Percentiles rank a stretch among this genome's conserved stretches.
phyloP scores from a whole-genome alignment of 1,140 invertebrate species.

The Globodera ellingtonae region DNA sequence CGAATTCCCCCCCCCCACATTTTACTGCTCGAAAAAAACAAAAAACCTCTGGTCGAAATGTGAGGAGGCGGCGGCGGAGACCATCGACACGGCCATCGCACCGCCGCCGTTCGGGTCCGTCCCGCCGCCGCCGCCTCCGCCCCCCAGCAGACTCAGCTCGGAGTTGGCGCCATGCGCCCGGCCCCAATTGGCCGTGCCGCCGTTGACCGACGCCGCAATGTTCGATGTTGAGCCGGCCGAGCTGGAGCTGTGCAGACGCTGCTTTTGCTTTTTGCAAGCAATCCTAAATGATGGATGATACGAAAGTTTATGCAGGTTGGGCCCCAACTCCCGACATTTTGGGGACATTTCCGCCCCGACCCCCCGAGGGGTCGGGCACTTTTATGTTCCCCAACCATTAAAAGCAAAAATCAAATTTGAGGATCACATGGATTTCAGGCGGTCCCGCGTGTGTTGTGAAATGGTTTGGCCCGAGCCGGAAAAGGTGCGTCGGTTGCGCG shows the following conservation, averaged over 20 bases:
- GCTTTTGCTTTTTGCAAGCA: constrained; percentile 57
- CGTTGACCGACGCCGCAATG: constrained; percentile 28
- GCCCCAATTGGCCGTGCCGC: constrained; percentile 29
- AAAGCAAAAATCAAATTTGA: too few relatives aligned
- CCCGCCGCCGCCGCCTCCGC: background rate
- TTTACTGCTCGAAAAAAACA: too few relatives aligned
- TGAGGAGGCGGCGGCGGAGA: constrained; percentile 2
- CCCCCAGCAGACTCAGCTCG: constrained; percentile 32
- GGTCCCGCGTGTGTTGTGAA: constrained; percentile 53
- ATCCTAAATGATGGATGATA: constrained; percentile 36
- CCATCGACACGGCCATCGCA: constrained; percentile 8
- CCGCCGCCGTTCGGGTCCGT: background rate
- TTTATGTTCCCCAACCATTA: too few relatives aligned
- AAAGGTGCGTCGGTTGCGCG: constrained; percentile 48
- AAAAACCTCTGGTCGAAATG: constrained; percentile 33
- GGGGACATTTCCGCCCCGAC: too few relatives aligned
- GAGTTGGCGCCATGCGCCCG: constrained; percentile 36
- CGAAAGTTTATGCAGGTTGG: background rate
- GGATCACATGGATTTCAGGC: constrained; percentile 52
- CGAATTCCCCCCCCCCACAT: too few relatives aligned
- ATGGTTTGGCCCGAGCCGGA: constrained; percentile 57
- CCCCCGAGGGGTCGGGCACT: too few relatives aligned
- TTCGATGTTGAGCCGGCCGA: constrained; percentile 46
- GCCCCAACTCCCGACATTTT: too few relatives aligned
- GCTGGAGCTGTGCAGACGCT: constrained; percentile 43